A percentile compares a stretch with the other conserved stretches of the same genome.
These are phyloP conservation scores for Eurosta solidaginis DNA, from an alignment of 1,140 invertebrate genomes.

Conservation along the genomic window DNA sequence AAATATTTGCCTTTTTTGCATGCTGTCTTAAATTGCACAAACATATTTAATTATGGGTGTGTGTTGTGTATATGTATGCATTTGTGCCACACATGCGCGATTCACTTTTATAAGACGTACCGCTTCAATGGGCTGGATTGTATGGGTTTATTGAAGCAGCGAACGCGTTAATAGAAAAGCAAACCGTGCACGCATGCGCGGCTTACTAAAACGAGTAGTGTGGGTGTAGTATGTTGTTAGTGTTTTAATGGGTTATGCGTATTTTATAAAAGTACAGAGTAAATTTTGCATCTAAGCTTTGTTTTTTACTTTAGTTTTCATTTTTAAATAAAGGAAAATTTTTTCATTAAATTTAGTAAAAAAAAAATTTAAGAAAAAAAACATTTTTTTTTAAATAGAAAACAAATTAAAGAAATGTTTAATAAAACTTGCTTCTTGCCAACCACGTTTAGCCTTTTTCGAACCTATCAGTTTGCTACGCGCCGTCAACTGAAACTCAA, in stretches of 20 bases:
- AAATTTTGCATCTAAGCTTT: no score
- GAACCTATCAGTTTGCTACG: conserved; percentile 16
- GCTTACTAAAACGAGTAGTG: neutral
- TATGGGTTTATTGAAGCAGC: neutral
- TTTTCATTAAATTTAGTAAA: neutral
- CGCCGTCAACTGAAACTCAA: neutral
- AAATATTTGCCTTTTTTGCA: neutral
- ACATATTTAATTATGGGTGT: neutral
- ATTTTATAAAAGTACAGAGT: neutral
- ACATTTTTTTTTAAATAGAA: neutral
- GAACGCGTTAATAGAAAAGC: neutral
- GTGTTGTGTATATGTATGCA: neutral
- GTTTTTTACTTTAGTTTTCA: neutral
- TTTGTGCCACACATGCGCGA: neutral
- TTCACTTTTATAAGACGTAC: conserved; percentile 4
- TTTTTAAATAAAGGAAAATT: neutral
- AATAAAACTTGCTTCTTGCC: neutral
- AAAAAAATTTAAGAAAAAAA: conserved; percentile 1
- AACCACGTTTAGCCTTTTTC: conserved; percentile 30
- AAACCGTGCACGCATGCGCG: neutral
- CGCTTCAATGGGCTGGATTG: neutral
- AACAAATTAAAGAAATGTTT: no score
- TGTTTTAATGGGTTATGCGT: neutral
- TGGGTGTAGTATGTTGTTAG: neutral
- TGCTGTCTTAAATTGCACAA: neutral